These are phyloP conservation scores for Todiramphus chloris DNA, from an alignment of 2,113 vertebrate genomes.

Conservation along the genomic window DNA sequence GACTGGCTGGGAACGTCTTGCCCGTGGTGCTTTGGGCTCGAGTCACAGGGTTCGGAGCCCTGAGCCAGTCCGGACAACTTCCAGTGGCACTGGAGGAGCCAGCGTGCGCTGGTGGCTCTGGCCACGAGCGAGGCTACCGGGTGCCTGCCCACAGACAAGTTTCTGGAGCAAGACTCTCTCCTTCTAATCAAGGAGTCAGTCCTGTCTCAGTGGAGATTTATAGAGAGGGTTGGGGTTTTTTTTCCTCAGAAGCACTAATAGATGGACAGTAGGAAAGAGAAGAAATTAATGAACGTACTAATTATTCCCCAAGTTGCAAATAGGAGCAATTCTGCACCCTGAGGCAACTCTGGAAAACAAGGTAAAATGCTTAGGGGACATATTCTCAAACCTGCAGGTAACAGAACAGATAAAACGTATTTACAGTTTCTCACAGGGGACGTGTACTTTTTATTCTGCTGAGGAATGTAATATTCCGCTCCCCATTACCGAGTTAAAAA, in stretches of 20 bases:
- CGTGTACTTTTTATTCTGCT: constrained; percentile 48
- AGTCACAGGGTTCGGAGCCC: not conserved
- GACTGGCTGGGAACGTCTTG: rapidly evolving
- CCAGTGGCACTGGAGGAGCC: not conserved
- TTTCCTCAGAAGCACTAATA: constrained; percentile 58
- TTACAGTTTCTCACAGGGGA: constrained; percentile 69
- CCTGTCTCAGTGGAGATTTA: constrained; percentile 41
- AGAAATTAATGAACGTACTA: constrained; percentile 71
- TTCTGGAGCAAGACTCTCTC: not conserved
- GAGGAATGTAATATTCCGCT: constrained; percentile 63
- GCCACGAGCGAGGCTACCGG: rapidly evolving
- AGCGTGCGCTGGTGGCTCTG: rapidly evolving
- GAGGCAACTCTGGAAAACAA: constrained; percentile 73
- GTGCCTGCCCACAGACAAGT: not conserved
- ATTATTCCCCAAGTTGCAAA: constrained; percentile 73
- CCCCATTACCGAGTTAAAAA: constrained; percentile 47
- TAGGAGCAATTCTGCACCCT: constrained; percentile 58
- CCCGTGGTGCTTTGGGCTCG: not conserved
- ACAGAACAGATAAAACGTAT: constrained; percentile 68
- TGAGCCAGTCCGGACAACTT: rapidly evolving
- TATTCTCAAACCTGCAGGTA: constrained; percentile 60
- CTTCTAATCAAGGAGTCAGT: constrained; percentile 42
- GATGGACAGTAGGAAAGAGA: constrained; percentile 54
- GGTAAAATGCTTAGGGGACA: constrained; percentile 71
- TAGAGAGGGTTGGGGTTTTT: not conserved